Evolutionary conservation across 2,797 vertebrate species (phyloP).

Genomic region (Tiaroga cobitis): DNA sequence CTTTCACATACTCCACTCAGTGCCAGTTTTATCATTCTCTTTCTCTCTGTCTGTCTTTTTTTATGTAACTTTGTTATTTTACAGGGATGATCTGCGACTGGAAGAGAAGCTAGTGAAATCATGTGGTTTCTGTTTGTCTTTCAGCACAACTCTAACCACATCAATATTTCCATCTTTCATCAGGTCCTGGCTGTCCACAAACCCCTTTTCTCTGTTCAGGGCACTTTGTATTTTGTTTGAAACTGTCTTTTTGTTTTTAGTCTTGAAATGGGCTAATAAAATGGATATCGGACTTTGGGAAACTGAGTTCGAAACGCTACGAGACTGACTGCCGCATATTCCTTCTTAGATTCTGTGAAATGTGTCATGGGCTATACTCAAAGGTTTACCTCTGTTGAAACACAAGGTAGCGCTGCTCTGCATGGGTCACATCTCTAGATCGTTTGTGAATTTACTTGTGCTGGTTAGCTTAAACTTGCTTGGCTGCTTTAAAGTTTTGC

Average conservation of each 20-base stretch:
- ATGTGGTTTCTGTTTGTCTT: conserved; percentile 16
- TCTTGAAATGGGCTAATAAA: conserved; percentile 42
- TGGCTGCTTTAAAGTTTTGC: conserved; percentile 83
- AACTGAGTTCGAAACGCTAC: conserved; percentile 48
- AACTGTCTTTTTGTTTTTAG: conserved; percentile 49
- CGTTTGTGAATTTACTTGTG: conserved; percentile 85
- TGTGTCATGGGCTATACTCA: conserved; percentile 98
- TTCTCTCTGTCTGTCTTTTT: conserved; percentile 3
- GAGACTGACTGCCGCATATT: conserved; percentile 77
- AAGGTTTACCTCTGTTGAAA: conserved; percentile 96
- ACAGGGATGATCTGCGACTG: conserved; percentile 19
- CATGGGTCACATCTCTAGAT: conserved; percentile 85
- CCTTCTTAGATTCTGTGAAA: conserved; percentile 83
- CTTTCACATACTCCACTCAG: conserved; percentile 29
- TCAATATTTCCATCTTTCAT: conserved; percentile 37
- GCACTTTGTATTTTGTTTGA: not conserved
- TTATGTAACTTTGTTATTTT: conserved; percentile 14
- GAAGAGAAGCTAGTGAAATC: conserved; percentile 13
- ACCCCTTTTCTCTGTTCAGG: conserved; percentile 24
- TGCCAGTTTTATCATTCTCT: conserved; percentile 1
- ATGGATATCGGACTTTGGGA: conserved; percentile 34
- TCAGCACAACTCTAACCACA: conserved; percentile 39
- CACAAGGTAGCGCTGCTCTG: conserved; percentile 82
- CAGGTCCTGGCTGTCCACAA: conserved; percentile 27
- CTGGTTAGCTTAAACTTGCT: conserved; percentile 91